Evolutionary conservation across 2,888 invertebrate species (phyloP).

Genomic region (Hirtodrosophila confusa): DNA sequence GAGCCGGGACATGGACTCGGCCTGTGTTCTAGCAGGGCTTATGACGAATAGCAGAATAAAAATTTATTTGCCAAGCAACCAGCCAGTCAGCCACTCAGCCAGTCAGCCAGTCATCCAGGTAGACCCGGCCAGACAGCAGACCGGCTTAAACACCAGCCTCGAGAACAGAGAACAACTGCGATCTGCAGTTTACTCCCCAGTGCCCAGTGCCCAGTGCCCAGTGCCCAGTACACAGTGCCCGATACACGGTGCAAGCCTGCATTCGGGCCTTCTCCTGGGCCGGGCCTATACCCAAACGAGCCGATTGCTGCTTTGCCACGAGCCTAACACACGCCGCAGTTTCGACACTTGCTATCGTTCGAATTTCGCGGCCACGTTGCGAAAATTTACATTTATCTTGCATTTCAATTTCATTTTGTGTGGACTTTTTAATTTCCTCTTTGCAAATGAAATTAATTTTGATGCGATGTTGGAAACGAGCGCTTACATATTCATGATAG

Average conservation of each 20-base stretch:
- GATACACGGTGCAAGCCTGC: slow-evolving; percentile 24
- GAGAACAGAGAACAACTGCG: slow-evolving; percentile 31
- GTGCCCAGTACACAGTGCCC: slow-evolving; percentile 24
- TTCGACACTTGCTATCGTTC: slow-evolving; percentile 66
- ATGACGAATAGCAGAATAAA: slow-evolving; percentile 73
- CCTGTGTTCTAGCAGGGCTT: slow-evolving; percentile 59
- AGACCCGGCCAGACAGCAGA: slow-evolving; percentile 34
- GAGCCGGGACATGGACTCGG: slow-evolving; percentile 15
- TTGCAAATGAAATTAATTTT: slow-evolving; percentile 78
- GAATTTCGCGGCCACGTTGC: slow-evolving; percentile 53
- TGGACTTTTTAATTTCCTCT: slow-evolving; percentile 78
- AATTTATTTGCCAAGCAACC: slow-evolving; percentile 34
- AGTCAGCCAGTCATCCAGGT: slow-evolving; percentile 36
- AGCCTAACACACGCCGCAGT: slow-evolving; percentile 81
- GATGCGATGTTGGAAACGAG: slow-evolving; percentile 52
- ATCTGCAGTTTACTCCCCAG: slow-evolving; percentile 34
- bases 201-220: slow-evolving; percentile 22
- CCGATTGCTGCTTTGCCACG: slow-evolving; percentile 72
- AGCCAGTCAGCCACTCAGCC: slow-evolving; percentile 9
- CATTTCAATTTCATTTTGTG: slow-evolving; percentile 74
- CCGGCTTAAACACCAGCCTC: slow-evolving; percentile 29
- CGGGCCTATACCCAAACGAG: slow-evolving; percentile 15
- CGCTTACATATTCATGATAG: slow-evolving; percentile 35
- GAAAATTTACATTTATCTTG: slow-evolving; percentile 76
- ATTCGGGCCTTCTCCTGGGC: slow-evolving; percentile 30